Conservation (phyloP, 2,113 vertebrate species). For the Rhegmatorhina hoffmannsi region DNA sequence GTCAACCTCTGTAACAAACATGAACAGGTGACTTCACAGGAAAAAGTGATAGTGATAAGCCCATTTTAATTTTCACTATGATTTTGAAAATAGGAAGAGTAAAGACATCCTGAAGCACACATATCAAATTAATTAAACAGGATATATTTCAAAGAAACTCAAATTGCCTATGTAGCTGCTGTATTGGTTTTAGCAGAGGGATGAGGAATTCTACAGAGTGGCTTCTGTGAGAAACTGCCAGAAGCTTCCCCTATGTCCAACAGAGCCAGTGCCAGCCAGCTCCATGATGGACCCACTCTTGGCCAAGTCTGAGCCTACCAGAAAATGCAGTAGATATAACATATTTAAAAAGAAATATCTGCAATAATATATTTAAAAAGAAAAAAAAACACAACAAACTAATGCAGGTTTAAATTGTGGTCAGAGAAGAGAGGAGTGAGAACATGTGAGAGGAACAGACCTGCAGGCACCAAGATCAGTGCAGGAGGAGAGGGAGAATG, state of each 20-base stretch:
- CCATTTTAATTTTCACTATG: neutral
- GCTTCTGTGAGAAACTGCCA: neutral
- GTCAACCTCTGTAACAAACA: neutral
- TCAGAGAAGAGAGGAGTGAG: neutral
- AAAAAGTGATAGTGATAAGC: neutral
- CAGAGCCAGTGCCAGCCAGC: neutral
- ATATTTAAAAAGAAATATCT: neutral
- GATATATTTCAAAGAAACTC: neutral
- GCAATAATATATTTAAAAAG: neutral
- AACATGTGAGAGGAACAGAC: neutral
- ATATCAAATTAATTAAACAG: neutral
- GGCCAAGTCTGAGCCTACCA: neutral
- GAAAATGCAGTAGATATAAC: neutral
- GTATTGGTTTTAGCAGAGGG: neutral
- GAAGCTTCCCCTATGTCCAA: neutral
- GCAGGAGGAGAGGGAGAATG: neutral
- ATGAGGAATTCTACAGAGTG: neutral
- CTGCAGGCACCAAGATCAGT: neutral
- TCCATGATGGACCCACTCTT: neutral
- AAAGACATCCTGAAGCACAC: neutral
- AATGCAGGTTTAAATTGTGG: neutral
- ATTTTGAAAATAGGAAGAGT: neutral
- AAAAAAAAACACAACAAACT: neutral
- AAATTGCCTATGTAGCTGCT: neutral
- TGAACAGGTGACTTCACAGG: neutral